Base-by-base conservation (phyloP, 2,888 invertebrate genomes). In the Machimus rusticus region DNA sequence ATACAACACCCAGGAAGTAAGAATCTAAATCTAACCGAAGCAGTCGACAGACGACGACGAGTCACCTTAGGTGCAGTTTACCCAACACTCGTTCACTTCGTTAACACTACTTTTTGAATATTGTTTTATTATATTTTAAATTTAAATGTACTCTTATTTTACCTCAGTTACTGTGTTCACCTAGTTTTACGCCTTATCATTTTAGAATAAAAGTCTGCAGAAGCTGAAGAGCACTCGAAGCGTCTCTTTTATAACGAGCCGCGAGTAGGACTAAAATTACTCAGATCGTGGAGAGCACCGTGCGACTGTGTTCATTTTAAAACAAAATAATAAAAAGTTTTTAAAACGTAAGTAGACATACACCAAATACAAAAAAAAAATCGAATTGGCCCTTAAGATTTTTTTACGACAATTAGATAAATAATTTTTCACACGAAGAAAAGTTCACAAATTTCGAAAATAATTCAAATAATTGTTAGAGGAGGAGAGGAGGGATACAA, bases 281-380 rank as follows among this genome's bases (percentile, higher is more conserved):
- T 66, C 66, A 19, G 66, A 76, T 39, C 37, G 37, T n/a, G 37
- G 55, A n/a, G 8, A 82, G 82, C 82, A 82, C 82, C 82, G 82
- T 82, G 51, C 82, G 37, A 82, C 82, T 82, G 82, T 82, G 82
- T 82, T 82, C 82, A 82, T 82, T 82, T 82, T 82, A 23, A 82
- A 82, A 46, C 43, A 46, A 46, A 46, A 46, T 16, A 46, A 46
- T 46, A 46, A 46, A 46, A 46, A 46, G n/a, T 37, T 82, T 82
- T 82, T 82, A 82, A 31, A 76, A 19, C n/a, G 31, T 82, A 82
- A 82, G 82, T 82, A 82, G 82, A 57, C 51, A 57, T 57, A 82
- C 82, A 82, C 82, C 46, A 82, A 66, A 51, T 46, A 34, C 28
- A 34, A 74, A 74, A 74, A 19, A 34, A 78, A 46, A 82, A 82